Evolutionary conservation across 64 coral and sea anemone genomes (phyloP).

Genomic region (Stichodactyla mertensii): DNA sequence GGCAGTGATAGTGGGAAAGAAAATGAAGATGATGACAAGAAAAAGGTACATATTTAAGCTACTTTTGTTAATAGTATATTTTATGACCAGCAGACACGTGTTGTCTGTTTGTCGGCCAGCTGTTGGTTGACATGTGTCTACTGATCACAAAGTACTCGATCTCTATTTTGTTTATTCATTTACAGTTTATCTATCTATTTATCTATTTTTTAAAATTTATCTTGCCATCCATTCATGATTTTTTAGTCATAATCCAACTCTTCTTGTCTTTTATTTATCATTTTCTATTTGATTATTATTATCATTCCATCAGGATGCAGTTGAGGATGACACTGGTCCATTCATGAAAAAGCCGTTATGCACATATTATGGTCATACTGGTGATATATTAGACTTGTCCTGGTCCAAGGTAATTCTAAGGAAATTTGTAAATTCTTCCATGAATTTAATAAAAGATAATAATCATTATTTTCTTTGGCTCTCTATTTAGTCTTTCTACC

Average conservation of each 20-base stretch:
- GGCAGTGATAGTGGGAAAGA: slow-evolving; percentile 12
- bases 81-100: too few relatives aligned
- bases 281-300: not conserved
- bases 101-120: too few relatives aligned
- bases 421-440: not conserved
- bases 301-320: slow-evolving; percentile 10
- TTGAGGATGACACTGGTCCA: slow-evolving; percentile 63
- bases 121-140: too few relatives aligned
- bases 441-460: too few relatives aligned
- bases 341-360: slow-evolving; percentile 85
- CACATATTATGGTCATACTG: slow-evolving; percentile 95
- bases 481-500: not conserved
- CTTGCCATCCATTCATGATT: not conserved
- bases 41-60: not conserved
- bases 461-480: too few relatives aligned
- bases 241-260: not conserved
- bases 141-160: too few relatives aligned
- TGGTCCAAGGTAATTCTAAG: slow-evolving; percentile 86
- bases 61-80: too few relatives aligned
- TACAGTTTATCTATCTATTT: too few relatives aligned
- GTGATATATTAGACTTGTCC: slow-evolving; percentile 86
- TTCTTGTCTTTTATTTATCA: not conserved
- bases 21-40: slow-evolving; percentile 26
- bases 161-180: too few relatives aligned
- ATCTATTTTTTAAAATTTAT: too few relatives aligned